A percentile compares a stretch with the other conserved stretches of the same genome.
These are phyloP conservation scores for Zootermopsis nevadensis DNA, from an alignment of 2,888 invertebrate species.

Conservation along the genomic window DNA sequence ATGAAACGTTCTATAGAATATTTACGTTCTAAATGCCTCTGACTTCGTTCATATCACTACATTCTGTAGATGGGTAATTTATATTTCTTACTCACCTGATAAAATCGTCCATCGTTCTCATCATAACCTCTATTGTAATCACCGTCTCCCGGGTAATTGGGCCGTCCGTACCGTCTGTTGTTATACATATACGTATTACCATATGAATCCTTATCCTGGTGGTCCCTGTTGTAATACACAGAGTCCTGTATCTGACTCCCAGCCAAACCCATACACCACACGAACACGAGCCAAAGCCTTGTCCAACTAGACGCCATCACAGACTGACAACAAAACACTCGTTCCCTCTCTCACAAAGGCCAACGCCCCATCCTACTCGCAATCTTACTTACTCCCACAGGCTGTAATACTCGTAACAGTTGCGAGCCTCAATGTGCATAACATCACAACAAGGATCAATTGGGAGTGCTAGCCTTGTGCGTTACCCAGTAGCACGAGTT, in stretches of 20 bases:
- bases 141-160: background rate
- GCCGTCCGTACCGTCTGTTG: slow-evolving; percentile 12
- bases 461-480: background rate
- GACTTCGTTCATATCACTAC: background rate
- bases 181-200: slow-evolving; percentile 19
- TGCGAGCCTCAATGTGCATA: background rate
- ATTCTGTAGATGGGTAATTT: background rate
- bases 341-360: background rate
- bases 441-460: background rate
- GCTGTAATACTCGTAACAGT: background rate
- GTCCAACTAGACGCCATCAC: slow-evolving; percentile 11
- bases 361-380: slow-evolving; percentile 14
- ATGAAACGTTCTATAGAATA: background rate
- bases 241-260: background rate
- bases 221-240: slow-evolving; percentile 1
- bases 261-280: background rate
- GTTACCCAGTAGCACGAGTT: background rate
- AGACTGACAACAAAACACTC: background rate
- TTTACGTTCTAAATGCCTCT: background rate
- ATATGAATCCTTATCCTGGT: background rate
- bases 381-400: background rate
- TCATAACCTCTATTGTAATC: slow-evolving; percentile 9
- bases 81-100: background rate
- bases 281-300: background rate
- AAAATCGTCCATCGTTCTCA: slow-evolving; percentile 9